Evolutionary conservation across 2,888 invertebrate genomes (phyloP), one percentile per base, ranked within the genome.

Genomic region (Silvanus unidentatus): DNA sequence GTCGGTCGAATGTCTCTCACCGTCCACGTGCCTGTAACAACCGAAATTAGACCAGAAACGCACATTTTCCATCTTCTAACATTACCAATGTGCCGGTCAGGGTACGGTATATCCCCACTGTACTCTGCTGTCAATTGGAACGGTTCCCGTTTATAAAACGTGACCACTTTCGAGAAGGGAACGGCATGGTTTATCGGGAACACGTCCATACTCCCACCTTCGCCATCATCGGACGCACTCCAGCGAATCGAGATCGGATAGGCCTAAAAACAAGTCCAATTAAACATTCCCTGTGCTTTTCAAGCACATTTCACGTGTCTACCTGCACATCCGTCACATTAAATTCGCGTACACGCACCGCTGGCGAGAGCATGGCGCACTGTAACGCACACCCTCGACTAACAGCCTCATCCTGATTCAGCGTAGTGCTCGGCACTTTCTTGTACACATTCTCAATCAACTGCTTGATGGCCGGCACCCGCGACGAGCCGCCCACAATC

Each of bases 371-470:
- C 77, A 98, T 97, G 12, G 99, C 99, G 74, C 98, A 99, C 63
- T 90, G 88, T 45, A 98, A 75, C 16, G 97, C 96, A 70, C 96
- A 97, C 2, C 99, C 98, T 45, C 98, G 83, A 2, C 96, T 81
- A 16, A 99, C 97, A 1, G 98, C 92, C 73, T 99, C 99, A 69
- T 99, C 99, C 73, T 92, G 92, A 72, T 99, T 99, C 47, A 99
- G 75, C 14, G 99, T 98, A 15, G 98, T 99, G 53, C 93, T 92
- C 4, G 93, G 84, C 38, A 82, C 78, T 64, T 90, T 89, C 44
- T 84, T 82, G 67, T 88, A 89, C 1, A 96, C 84, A 68, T 89
- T 85, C 65, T 91, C 88, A 55, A 99, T 89, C 45, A 95, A 73
- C 47, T 79, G 78, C 71, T 97, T 97, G 42, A 99, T 84, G 16